These are phyloP conservation scores for Pammene aurita DNA, from an alignment of 2,888 invertebrate genomes.

Conservation along the genomic window DNA sequence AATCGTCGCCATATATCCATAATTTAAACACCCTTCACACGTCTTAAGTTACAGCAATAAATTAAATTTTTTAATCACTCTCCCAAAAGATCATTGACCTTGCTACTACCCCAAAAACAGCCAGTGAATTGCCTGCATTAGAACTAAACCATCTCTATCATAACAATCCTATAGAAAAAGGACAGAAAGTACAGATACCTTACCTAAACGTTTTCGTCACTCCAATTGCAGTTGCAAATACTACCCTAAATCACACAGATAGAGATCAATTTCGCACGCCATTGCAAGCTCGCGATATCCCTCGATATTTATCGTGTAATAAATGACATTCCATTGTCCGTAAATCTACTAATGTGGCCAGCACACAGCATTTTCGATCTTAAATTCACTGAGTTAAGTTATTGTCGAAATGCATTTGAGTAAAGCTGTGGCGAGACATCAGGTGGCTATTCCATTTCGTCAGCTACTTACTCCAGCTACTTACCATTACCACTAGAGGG, in stretches of 20 bases:
- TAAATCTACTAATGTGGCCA: conserved; percentile 13
- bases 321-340: conserved; percentile 26
- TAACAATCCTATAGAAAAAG: background rate
- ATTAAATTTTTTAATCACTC: conserved; percentile 33
- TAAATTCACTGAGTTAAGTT: background rate
- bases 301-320: conserved; percentile 24
- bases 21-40: conserved; percentile 28
- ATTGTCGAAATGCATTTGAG: background rate
- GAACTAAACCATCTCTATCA: conserved; percentile 15
- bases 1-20: conserved; percentile 15
- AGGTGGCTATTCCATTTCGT: conserved; percentile 38
- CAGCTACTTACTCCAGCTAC: conserved; percentile 28
- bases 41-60: conserved; percentile 36
- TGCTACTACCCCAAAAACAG: conserved; percentile 20
- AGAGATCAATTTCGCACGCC: conserved; percentile 14
- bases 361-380: conserved; percentile 12
- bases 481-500: conserved; percentile 34
- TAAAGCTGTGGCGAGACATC: conserved; percentile 11
- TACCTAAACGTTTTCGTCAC: conserved; percentile 1
- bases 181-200: conserved; percentile 8
- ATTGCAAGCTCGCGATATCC: conserved; percentile 3
- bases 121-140: conserved; percentile 10
- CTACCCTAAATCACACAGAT: conserved; percentile 1
- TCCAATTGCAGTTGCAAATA: conserved; percentile 16
- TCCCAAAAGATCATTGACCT: conserved; percentile 29